Percentiles rank a stretch among this genome's conserved stretches.
These are phyloP conservation scores for Alethe castanea DNA, from an alignment of 2,113 vertebrate genomes.

Conservation along the genomic window DNA sequence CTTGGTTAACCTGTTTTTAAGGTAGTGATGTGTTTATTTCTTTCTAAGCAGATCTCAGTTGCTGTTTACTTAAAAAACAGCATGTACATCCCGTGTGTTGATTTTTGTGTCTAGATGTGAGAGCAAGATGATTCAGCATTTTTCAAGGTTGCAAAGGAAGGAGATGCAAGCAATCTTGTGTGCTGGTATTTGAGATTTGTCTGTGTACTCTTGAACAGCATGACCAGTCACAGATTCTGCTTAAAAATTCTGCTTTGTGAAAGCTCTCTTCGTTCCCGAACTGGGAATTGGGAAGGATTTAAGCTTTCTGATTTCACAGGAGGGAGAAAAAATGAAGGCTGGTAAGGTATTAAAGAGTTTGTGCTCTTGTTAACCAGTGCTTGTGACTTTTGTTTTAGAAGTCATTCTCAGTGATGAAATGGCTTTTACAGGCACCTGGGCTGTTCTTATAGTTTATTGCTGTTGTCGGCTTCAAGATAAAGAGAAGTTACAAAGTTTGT, in stretches of 20 bases:
- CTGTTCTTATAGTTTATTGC: background rate
- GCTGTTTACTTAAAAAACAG: background rate
- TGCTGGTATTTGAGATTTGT: background rate
- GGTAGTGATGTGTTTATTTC: background rate
- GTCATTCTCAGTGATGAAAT: background rate
- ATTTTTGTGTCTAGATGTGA: background rate
- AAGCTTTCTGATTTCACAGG: background rate
- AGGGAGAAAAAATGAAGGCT: background rate
- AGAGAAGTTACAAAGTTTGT: background rate
- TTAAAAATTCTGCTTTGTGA: background rate
- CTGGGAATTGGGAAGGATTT: background rate
- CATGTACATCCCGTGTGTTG: background rate
- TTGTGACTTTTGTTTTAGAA: background rate
- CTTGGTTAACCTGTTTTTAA: background rate
- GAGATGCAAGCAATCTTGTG: background rate
- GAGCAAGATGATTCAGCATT: background rate
- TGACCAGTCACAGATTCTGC: background rate
- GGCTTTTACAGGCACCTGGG: background rate
- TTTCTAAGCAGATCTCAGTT: background rate
- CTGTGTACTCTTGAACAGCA: background rate
- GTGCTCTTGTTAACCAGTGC: background rate
- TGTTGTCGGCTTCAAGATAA: background rate
- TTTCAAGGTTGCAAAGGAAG: background rate
- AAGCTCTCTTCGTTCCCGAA: rapidly evolving
- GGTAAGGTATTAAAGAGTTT: background rate